Evolutionary conservation across 2,113 vertebrate genomes (phyloP).

Genomic region (Sprattus sprattus): DNA sequence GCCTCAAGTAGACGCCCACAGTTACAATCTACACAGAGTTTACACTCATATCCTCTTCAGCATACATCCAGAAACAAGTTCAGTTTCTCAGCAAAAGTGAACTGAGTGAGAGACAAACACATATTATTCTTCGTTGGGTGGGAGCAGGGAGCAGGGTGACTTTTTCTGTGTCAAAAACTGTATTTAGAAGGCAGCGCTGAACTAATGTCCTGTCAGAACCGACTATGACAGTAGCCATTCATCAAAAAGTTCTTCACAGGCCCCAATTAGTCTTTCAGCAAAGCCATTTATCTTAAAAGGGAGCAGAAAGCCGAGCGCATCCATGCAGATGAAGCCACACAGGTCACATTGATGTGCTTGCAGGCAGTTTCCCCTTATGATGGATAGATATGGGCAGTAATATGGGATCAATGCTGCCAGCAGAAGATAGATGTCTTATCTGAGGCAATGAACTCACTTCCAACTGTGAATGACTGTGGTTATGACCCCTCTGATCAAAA

Average conservation of each 20-base stretch:
- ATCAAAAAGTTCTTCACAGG: neutral
- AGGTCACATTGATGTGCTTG: neutral
- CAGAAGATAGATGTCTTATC: neutral
- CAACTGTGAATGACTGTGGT: neutral
- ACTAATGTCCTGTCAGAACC: neutral
- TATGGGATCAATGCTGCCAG: neutral
- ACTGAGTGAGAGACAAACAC: too few species aligned
- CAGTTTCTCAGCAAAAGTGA: too few species aligned
- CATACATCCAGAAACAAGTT: too few species aligned
- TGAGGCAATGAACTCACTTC: neutral
- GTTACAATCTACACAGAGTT: neutral
- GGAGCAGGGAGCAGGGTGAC: neutral
- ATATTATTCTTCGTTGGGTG: too few species aligned
- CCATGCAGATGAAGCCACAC: neutral
- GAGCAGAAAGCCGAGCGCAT: neutral
- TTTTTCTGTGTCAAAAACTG: conserved; percentile 1
- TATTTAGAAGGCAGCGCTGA: neutral
- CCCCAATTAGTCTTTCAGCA: neutral
- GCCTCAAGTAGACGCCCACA: neutral
- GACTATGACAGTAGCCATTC: neutral
- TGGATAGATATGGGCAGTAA: conserved; percentile 6
- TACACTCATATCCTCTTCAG: too few species aligned
- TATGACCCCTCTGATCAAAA: neutral
- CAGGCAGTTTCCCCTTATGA: neutral
- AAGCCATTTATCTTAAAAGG: neutral